phyloP scores from a whole-genome alignment of 2,113 vertebrate genomes.

The Nymphicus hollandicus region DNA sequence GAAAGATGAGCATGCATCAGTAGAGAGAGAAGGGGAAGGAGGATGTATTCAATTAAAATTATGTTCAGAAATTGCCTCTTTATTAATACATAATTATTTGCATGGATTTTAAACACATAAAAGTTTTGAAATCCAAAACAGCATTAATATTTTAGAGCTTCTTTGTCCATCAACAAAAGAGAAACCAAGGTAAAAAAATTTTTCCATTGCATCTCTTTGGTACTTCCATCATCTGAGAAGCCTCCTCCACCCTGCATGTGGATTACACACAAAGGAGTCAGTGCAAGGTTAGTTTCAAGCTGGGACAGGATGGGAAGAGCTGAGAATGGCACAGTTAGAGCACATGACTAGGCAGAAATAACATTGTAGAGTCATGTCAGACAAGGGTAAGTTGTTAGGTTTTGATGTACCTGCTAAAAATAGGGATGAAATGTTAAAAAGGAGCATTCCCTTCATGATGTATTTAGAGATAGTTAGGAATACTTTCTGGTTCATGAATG shows the following conservation, averaged over 20 bases:
- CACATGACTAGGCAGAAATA: background rate
- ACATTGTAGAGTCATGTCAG: background rate
- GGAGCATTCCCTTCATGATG: background rate
- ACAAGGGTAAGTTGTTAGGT: background rate
- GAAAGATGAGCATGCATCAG: background rate
- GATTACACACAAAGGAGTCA: background rate
- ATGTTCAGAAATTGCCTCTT: background rate
- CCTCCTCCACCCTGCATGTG: background rate
- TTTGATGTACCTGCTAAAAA: background rate
- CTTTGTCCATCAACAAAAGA: background rate
- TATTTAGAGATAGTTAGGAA: background rate
- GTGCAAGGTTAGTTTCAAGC: background rate
- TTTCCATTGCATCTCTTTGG: background rate
- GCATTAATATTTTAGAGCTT: background rate
- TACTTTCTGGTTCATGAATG: background rate
- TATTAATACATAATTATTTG: background rate
- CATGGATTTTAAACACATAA: background rate
- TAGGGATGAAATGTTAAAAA: background rate
- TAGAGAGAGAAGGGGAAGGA: background rate
- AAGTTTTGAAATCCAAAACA: background rate
- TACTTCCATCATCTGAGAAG: background rate
- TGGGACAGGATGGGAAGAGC: background rate
- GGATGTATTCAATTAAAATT: background rate
- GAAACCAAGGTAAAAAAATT: background rate
- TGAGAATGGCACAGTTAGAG: background rate